Conservation (phyloP, 1,140 invertebrate genomes). For the Liolophura sinensis region DNA sequence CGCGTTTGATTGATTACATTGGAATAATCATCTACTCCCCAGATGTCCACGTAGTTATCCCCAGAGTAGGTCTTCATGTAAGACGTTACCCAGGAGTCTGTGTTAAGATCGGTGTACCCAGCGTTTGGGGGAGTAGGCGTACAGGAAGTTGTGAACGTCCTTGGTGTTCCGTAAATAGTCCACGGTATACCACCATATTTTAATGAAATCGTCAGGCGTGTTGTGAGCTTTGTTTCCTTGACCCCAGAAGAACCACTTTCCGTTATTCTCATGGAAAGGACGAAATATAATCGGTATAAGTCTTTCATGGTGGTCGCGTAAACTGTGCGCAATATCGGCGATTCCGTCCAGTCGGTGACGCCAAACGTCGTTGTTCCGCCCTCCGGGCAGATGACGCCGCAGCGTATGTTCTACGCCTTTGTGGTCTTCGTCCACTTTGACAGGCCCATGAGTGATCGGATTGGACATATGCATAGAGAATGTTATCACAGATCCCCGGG, state of each 20-base stretch:
- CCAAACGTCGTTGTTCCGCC: conserved; percentile 2
- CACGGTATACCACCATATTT: neutral
- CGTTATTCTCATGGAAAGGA: conserved; percentile 6
- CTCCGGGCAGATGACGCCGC: conserved; percentile 8
- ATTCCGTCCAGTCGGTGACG: conserved; percentile 7
- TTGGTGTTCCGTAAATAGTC: conserved; percentile 1
- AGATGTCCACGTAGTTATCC: conserved; percentile 1
- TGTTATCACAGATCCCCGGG: neutral
- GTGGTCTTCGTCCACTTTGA: neutral
- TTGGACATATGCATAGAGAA: neutral
- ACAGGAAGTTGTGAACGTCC: conserved; percentile 7
- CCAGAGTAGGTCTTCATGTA: conserved; percentile 3
- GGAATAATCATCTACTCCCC: neutral
- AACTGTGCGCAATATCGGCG: conserved; percentile 2
- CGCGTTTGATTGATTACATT: neutral
- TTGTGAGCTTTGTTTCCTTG: neutral
- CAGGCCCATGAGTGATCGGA: conserved; percentile 1
- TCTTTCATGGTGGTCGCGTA: conserved; percentile 1
- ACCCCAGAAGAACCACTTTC: conserved; percentile 8
- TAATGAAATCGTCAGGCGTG: conserved; percentile 3
- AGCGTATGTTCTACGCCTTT: neutral
- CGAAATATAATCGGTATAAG: conserved; percentile 11
- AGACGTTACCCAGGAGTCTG: neutral
- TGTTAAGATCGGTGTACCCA: neutral
- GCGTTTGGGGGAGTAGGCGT: conserved; percentile 1